Conservation (phyloP, 2,113 vertebrate genomes). For the Leptobrachium ailaonicum region DNA sequence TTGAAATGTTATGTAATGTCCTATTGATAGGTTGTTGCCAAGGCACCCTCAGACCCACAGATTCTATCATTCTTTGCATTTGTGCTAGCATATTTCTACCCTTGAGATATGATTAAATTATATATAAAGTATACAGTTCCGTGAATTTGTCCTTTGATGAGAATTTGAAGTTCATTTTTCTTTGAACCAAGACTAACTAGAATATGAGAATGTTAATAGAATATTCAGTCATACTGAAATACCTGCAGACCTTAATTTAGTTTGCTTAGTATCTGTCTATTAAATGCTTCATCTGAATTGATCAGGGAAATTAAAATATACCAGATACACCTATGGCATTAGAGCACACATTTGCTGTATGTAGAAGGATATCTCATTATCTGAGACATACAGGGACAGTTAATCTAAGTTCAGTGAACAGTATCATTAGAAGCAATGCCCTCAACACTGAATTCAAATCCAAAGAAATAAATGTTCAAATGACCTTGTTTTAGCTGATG, state of each 20-base stretch:
- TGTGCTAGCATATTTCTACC: conserved; percentile 7
- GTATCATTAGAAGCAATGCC: too few relatives aligned
- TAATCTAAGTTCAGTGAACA: too few relatives aligned
- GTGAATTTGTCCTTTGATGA: conserved; percentile 26
- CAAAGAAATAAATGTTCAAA: too few relatives aligned
- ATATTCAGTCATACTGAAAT: conserved; percentile 19
- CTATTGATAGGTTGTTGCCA: background rate
- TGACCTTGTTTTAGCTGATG: too few relatives aligned
- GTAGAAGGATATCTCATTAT: too few relatives aligned
- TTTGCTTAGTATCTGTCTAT: conserved; percentile 18
- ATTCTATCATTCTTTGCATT: background rate
- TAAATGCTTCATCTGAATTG: conserved; percentile 6
- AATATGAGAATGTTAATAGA: conserved; percentile 16
- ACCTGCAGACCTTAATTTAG: background rate
- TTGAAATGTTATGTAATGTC: conserved; percentile 1
- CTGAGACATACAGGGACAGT: too few relatives aligned
- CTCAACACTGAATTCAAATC: too few relatives aligned
- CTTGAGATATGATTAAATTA: conserved; percentile 32
- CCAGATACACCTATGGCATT: background rate
- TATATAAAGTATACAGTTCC: conserved; percentile 20
- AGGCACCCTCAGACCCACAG: background rate
- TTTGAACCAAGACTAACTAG: conserved; percentile 38
- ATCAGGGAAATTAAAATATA: background rate
- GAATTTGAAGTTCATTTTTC: conserved; percentile 26
- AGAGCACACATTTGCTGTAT: too few relatives aligned